phyloP scores from a whole-genome alignment of 2,113 vertebrate genomes.

The Microtus ochrogaster region DNA sequence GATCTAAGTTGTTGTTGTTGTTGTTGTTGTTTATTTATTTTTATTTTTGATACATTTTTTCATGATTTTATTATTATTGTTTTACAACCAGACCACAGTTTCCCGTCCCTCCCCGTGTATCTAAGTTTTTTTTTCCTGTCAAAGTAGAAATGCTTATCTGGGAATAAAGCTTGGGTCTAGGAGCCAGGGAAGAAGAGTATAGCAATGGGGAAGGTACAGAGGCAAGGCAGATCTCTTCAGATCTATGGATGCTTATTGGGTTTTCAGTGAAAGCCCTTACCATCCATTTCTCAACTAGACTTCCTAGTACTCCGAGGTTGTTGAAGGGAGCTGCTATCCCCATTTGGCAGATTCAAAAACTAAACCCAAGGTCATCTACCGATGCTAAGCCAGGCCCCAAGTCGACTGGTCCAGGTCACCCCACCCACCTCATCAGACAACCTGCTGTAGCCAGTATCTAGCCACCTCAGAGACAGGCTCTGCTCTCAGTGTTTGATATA shows the following conservation, averaged over 20 bases:
- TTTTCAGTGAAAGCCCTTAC: not conserved
- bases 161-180: not conserved
- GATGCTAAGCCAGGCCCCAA: not conserved
- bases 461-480: not conserved
- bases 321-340: not conserved
- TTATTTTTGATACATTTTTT: not conserved
- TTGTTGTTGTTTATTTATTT: not conserved
- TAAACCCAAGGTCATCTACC: not conserved
- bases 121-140: not conserved
- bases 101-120: not conserved
- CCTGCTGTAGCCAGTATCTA: not conserved
- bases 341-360: not conserved
- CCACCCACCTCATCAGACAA: not conserved
- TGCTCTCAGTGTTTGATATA: not conserved
- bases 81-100: not conserved
- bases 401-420: not conserved
- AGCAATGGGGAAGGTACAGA: rapidly evolving
- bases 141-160: not conserved
- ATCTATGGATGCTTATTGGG: not conserved
- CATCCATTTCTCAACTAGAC: not conserved
- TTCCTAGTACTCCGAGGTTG: not conserved
- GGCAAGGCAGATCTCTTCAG: not conserved
- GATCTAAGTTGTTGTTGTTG: not conserved
- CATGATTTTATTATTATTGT: not conserved
- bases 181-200: not conserved